A percentile compares a stretch with the other conserved stretches of the same genome.
phyloP scores from a whole-genome alignment of 64 coral and sea anemone genomes.

The Orbicella faveolata region DNA sequence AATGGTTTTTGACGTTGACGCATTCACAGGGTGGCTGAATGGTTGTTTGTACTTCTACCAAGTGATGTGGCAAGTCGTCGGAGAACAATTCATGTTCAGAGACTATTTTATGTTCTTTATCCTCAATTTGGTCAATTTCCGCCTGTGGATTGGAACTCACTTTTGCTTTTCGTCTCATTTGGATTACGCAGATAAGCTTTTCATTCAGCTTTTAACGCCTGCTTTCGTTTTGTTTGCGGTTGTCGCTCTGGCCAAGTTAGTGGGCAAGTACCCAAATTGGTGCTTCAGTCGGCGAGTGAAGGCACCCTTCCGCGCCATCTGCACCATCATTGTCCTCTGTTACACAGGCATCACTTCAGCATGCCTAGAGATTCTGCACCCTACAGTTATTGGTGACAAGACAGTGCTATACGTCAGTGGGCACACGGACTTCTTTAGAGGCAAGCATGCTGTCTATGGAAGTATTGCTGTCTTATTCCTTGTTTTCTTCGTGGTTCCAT shows the following conservation, averaged over 20 bases:
- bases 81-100: not conserved
- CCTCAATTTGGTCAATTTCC: slow-evolving; percentile 33
- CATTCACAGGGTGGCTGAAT: slow-evolving; percentile 65
- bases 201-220: slow-evolving; percentile 16
- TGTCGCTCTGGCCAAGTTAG: slow-evolving; percentile 10
- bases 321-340: slow-evolving; percentile 69
- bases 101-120: slow-evolving; percentile 54
- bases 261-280: slow-evolving; percentile 49
- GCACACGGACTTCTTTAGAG: slow-evolving; percentile 49
- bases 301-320: slow-evolving; percentile 81
- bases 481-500: slow-evolving; percentile 11
- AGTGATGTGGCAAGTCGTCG: slow-evolving; percentile 2
- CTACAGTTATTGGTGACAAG: slow-evolving; percentile 34
- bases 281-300: slow-evolving; percentile 78
- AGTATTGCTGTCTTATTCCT: slow-evolving; percentile 22
- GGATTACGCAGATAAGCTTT: slow-evolving; percentile 69
- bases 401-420: slow-evolving; percentile 42
- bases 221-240: not conserved
- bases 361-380: slow-evolving; percentile 56
- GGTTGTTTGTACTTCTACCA: slow-evolving; percentile 63
- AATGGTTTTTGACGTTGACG: slow-evolving; percentile 61
- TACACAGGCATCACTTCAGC: slow-evolving; percentile 55
- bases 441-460: slow-evolving; percentile 62
- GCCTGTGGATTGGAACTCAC: not conserved
- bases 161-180: slow-evolving; percentile 34